Conservation (phyloP, 2,888 invertebrate genomes). For the Dryocosmus kuriphilus region DNA sequence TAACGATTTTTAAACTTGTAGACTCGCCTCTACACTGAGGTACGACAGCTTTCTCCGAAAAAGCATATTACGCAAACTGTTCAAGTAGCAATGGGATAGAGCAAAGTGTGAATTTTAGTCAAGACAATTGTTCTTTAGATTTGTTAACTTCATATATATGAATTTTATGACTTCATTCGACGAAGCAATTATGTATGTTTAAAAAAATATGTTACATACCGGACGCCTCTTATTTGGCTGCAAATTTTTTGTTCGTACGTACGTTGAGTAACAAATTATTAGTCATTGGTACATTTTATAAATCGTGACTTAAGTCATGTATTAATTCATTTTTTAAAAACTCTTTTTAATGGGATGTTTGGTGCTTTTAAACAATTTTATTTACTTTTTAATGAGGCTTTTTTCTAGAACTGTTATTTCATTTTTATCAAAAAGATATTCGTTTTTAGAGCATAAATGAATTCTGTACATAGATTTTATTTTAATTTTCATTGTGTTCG, state of each 20-base stretch:
- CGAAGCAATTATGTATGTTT: constrained; percentile 9
- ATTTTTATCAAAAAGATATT: not conserved
- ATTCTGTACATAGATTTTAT: no score
- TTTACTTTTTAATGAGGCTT: not conserved
- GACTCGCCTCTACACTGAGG: not conserved
- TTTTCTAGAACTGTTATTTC: not conserved
- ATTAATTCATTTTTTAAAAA: not conserved
- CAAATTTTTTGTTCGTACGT: not conserved
- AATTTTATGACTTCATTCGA: constrained; percentile 11
- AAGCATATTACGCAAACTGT: constrained; percentile 20
- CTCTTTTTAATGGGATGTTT: not conserved
- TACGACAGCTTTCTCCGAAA: not conserved
- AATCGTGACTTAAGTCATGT: not conserved
- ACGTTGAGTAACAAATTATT: not conserved
- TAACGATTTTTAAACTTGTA: not conserved
- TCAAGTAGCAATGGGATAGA: constrained; percentile 12
- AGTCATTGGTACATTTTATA: not conserved
- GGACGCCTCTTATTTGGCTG: not conserved
- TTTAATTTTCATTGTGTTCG: no score
- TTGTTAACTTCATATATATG: constrained; percentile 9
- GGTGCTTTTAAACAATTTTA: not conserved
- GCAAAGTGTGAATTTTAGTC: constrained; percentile 25
- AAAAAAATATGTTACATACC: no score
- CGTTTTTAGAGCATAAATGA: no score
- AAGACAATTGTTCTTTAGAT: constrained; percentile 14